Percentiles rank a stretch among this genome's conserved stretches.
Evolutionary conservation across 2,797 vertebrate genomes (phyloP).

Genomic region (Hylomyscus alleni): DNA sequence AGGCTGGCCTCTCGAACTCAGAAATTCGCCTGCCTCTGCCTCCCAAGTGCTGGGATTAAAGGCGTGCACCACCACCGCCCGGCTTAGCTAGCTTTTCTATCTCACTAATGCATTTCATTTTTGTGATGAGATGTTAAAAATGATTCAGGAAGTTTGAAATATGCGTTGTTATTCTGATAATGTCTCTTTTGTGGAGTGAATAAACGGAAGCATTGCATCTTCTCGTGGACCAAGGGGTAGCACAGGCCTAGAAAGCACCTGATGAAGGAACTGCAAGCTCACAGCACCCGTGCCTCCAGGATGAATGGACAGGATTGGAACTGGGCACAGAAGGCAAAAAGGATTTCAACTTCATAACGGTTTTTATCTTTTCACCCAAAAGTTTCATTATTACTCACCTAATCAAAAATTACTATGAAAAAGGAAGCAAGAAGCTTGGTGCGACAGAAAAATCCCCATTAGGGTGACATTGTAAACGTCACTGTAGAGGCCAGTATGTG

Average conservation of each 20-base stretch:
- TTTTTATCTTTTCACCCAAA: neutral
- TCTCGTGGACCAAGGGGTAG: neutral
- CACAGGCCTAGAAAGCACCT: neutral
- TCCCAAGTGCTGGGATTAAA: too few relatives aligned
- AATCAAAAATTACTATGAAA: slow-evolving; percentile 52
- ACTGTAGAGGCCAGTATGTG: neutral
- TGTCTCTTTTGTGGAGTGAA: neutral
- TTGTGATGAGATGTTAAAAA: neutral
- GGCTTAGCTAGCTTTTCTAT: neutral
- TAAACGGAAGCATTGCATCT: neutral
- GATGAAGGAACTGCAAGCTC: neutral
- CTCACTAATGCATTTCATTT: neutral
- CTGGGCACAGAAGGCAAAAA: neutral
- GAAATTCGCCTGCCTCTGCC: too few relatives aligned
- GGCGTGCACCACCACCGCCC: too few relatives aligned
- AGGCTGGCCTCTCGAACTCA: too few relatives aligned
- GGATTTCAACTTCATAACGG: neutral
- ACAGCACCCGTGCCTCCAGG: neutral
- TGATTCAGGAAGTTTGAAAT: slow-evolving; percentile 18
- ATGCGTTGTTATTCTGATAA: neutral
- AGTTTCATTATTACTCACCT: slow-evolving; percentile 46
- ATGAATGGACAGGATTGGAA: neutral
- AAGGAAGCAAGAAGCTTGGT: neutral
- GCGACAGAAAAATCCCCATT: neutral
- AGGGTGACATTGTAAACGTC: neutral